Evolutionary conservation across 2,888 invertebrate genomes (phyloP), one percentile per base, ranked within the genome.

Genomic region (Meiosimyza decipiens): DNA sequence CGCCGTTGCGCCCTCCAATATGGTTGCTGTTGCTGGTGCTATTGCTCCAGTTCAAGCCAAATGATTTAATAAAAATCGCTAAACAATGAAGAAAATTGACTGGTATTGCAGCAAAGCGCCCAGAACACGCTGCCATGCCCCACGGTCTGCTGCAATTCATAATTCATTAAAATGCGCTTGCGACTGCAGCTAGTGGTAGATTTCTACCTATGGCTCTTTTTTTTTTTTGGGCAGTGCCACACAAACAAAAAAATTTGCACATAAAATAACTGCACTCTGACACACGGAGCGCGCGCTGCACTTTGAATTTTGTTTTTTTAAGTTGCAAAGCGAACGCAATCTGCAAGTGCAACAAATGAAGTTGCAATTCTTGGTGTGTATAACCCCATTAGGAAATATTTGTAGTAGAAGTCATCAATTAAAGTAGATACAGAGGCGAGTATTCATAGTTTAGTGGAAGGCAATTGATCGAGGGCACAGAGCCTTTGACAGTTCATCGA

Each of bases 241-340:
- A 9, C 6, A 40, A 40, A 13, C 16, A 13, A 22, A 28, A n/a
- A 18, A 51, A 51, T 22, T 64, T 64, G 50, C 64, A 51, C 50
- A 64, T 54, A 51, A 59, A 69, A 69, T 69, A 51, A 51, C 67
- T 69, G 68, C 57, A 57, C 69, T 69, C 51, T 69, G 69, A 69
- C 69, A 69, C 69, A 28, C 47, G 51, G 6, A 40, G 54, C 9
- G 50, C 50, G 18, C 13, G 16, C 6, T 64, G 18, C 16, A 7
- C 54, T 54, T 54, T 54, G 1, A 1, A n/a, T 18, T 54, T 54
- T n/a, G 15, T 12, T 54, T 2, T 54, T 18, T 28, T 28, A 28
- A 9, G 9, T 59, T 6, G 18, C 16, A 28, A 28, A 28, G 16
- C 28, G 22, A 67, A 67, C 63, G 63, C 49, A 63, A 63, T 63